Evolutionary conservation across 35 echinoderm and acorn worm species (phyloP).

Genomic region (Strongylocentrotus purpuratus): DNA sequence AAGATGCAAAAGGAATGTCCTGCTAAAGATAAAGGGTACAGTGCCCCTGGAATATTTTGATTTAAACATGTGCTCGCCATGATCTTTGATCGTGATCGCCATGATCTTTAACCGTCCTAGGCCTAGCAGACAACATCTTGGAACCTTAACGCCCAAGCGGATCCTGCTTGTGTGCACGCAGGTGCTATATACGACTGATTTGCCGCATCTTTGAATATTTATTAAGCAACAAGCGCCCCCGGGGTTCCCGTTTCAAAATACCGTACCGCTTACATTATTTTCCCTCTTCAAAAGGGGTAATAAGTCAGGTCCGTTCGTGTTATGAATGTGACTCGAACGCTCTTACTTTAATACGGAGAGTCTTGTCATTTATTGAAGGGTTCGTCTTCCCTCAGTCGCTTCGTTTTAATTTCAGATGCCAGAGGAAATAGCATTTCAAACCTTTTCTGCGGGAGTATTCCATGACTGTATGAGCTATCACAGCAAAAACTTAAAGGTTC

Average conservation of each 20-base stretch:
- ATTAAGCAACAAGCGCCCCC: not conserved
- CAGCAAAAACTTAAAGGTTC: no score
- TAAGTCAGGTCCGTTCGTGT: not conserved
- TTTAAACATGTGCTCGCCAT: no score
- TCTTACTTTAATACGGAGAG: not conserved
- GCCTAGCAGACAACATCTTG: not conserved
- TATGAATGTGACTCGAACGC: not conserved
- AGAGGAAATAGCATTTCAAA: not conserved
- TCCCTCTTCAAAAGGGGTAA: constrained; percentile 8
- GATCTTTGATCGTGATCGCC: no score
- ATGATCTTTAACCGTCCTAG: not conserved
- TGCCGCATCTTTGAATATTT: constrained; percentile 2
- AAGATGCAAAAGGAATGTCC: no score
- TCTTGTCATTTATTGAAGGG: not conserved
- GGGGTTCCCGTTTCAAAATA: not conserved
- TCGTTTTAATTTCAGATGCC: not conserved
- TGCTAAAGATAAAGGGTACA: no score
- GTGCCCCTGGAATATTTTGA: no score
- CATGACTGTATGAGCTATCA: no score
- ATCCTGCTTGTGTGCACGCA: not conserved
- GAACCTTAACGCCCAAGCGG: not conserved
- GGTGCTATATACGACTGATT: not conserved
- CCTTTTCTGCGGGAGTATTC: not conserved
- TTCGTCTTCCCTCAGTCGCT: not conserved
- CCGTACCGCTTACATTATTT: constrained; percentile 10